Conservation (phyloP, 2,797 vertebrate species). For the Cossypha dichroa region DNA sequence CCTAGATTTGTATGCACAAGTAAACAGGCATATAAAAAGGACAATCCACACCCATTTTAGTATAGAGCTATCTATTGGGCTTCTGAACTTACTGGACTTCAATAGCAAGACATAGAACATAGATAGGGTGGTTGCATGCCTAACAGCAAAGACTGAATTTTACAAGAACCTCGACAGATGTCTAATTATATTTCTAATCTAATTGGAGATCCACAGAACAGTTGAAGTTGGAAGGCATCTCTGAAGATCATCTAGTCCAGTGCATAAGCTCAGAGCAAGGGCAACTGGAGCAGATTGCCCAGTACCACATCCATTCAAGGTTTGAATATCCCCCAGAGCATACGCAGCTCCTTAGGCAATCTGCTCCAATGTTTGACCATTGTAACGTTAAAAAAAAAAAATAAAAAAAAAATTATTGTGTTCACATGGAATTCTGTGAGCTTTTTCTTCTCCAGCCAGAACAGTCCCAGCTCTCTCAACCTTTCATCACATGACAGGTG, state of each 20-base stretch:
- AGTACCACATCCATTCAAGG: neutral
- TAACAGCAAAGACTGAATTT: neutral
- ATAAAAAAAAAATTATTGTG: neutral
- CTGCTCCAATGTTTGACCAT: neutral
- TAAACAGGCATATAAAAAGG: neutral
- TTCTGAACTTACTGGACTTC: neutral
- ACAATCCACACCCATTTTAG: neutral
- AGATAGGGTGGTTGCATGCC: neutral
- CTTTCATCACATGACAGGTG: neutral
- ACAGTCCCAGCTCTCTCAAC: neutral
- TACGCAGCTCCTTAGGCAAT: neutral
- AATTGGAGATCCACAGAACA: neutral
- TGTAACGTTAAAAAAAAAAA: neutral
- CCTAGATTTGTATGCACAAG: neutral
- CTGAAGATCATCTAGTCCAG: neutral
- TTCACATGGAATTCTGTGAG: neutral
- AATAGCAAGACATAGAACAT: neutral
- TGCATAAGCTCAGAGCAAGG: neutral
- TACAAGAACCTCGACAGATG: neutral
- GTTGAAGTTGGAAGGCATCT: neutral
- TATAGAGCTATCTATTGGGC: neutral
- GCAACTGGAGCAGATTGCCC: neutral
- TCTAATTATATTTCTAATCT: neutral
- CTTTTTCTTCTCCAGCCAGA: neutral
- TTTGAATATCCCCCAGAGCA: neutral